Percentiles rank a stretch among this genome's conserved stretches.
Conservation (phyloP, 2,113 vertebrate genomes). For the Amphiprion ocellaris region DNA sequence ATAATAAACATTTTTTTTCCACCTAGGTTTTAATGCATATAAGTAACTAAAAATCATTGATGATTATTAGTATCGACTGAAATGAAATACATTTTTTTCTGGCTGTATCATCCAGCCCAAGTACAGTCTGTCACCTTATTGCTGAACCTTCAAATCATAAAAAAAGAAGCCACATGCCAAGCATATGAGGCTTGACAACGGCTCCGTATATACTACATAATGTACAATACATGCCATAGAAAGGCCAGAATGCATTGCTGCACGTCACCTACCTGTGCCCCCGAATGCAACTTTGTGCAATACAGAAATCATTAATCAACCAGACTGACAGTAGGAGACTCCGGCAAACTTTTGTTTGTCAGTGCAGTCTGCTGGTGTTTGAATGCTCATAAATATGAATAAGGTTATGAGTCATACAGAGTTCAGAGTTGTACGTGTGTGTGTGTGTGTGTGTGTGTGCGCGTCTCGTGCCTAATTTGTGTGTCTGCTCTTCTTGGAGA, state of each 20-base stretch:
- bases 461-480: background rate
- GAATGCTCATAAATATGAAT: constrained; percentile 67
- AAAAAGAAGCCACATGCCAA: too few relatives aligned
- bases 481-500: constrained; percentile 31
- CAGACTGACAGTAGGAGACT: constrained; percentile 24
- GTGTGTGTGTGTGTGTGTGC: constrained; percentile 23
- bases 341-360: constrained; percentile 45
- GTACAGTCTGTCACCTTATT: too few relatives aligned
- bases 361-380: constrained; percentile 33
- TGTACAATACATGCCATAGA: too few relatives aligned
- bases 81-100: too few relatives aligned
- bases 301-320: constrained; percentile 40
- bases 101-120: too few relatives aligned
- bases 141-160: too few relatives aligned
- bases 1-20: too few relatives aligned
- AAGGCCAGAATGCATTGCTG: constrained; percentile 26
- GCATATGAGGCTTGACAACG: too few relatives aligned
- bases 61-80: too few relatives aligned
- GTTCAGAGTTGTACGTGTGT: constrained; percentile 55
- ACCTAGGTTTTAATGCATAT: too few relatives aligned
- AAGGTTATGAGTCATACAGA: constrained; percentile 73
- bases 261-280: constrained; percentile 20
- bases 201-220: too few relatives aligned
- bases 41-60: too few relatives aligned
- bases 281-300: background rate